Base-by-base conservation (phyloP, 2,888 invertebrate species). In the Macaria liturata region DNA sequence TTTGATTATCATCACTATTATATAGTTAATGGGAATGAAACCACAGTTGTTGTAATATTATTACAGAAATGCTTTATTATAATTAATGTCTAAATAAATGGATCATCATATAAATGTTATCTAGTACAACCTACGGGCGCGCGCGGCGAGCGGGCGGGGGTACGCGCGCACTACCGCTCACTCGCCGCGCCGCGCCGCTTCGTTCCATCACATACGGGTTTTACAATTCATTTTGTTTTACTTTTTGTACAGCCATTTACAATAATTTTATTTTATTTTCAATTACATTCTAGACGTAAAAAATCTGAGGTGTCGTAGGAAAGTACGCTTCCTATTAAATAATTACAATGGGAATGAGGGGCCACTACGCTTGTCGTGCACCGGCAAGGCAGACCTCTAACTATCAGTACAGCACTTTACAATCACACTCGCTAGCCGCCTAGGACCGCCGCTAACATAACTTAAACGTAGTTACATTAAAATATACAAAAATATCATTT, bases 1-100 rank as follows among this genome's bases (percentile, higher is more conserved):
- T 4, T 37, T 3, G 34, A 7, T 37, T 37, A 7, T 37, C 7
- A 7, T 37, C 34, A 37, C 34, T 37, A 7, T 4, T 37, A n/a
- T n/a, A n/a, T n/a, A 37, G 34, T 6, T 6, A 6, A 37, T 3
- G 3, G 30, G 50, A 88, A 84, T 86, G 73, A 90, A 90, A 90
- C 85, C 60, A 83, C 72, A 72, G 59, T 71, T 82, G 20, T 90
- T 89, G 89, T 90, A 90, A 91, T 91, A 90, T 93, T 93, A 93
- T 93, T 93, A 93, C 93, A 93, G 93, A 93, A 93, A 93, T 93
- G 92, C 93, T 93, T 93, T 93, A 93, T 93, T 90, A 91, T 88
- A 93, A 93, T 93, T 93, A 93, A 93, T 93, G 91, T 93, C 93
- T 93, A 93, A 93, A 91, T 92, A 93, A 92, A 93, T 93, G 93